Percentiles rank a stretch among this genome's conserved stretches.
These are phyloP conservation scores for Dipodomys merriami DNA, from an alignment of 2,113 vertebrate species.

Conservation along the genomic window DNA sequence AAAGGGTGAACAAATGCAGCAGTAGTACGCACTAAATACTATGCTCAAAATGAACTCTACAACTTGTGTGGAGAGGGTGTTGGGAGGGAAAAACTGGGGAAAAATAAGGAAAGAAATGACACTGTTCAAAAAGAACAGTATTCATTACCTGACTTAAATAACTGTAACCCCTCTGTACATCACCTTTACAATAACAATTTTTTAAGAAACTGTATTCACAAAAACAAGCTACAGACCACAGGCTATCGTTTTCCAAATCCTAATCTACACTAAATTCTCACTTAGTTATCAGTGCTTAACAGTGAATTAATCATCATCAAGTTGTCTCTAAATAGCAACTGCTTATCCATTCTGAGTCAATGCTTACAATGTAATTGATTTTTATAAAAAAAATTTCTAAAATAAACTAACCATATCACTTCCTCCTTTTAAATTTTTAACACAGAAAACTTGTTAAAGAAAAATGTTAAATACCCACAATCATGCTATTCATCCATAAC, in stretches of 20 bases:
- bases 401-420: neutral
- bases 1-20: too few relatives aligned
- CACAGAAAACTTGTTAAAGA: neutral
- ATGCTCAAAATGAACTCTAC: too few relatives aligned
- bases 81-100: too few relatives aligned
- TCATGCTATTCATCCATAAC: neutral
- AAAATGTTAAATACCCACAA: neutral
- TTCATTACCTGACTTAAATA: too few relatives aligned
- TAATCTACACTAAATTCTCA: constrained; percentile 10
- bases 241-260: neutral
- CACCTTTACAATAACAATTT: too few relatives aligned
- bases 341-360: neutral
- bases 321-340: neutral
- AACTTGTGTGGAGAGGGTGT: too few relatives aligned
- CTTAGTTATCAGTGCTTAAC: neutral
- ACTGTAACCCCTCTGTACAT: too few relatives aligned
- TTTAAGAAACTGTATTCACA: neutral
- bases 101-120: too few relatives aligned
- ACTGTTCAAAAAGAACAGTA: too few relatives aligned
- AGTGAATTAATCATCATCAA: neutral
- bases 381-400: constrained; percentile 41
- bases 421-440: neutral
- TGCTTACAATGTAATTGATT: constrained; percentile 4
- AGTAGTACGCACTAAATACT: too few relatives aligned
- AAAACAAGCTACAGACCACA: neutral